phyloP scores from a whole-genome alignment of 2,888 invertebrate genomes.

The Eulithis testata region DNA sequence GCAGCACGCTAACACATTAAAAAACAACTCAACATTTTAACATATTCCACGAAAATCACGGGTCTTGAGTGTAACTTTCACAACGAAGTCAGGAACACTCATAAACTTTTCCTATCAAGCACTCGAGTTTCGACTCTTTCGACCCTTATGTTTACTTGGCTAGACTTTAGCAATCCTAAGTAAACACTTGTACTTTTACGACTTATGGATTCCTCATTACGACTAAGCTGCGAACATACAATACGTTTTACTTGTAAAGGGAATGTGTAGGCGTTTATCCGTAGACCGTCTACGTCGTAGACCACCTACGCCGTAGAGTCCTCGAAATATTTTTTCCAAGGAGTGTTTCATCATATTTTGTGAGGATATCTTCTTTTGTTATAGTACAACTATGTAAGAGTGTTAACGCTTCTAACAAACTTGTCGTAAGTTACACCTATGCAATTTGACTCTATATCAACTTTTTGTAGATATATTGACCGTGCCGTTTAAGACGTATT shows the following conservation, averaged over 20 bases:
- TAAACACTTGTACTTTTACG: constrained; percentile 48
- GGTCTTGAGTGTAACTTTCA: constrained; percentile 12
- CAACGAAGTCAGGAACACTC: constrained; percentile 28
- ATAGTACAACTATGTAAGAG: too few relatives aligned
- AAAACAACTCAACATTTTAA: constrained; percentile 10
- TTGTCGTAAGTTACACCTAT: too few relatives aligned
- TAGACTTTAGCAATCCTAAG: constrained; percentile 47
- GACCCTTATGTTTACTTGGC: constrained; percentile 33
- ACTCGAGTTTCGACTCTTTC: constrained; percentile 11
- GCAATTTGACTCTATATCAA: too few relatives aligned
- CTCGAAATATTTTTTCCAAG: too few relatives aligned
- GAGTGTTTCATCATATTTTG: too few relatives aligned
- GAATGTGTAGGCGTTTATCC: background rate
- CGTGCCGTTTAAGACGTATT: too few relatives aligned
- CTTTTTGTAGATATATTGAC: too few relatives aligned
- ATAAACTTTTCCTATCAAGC: constrained; percentile 36
- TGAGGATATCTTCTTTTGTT: too few relatives aligned
- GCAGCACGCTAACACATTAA: background rate
- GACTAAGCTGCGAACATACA: constrained; percentile 20
- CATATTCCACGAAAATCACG: constrained; percentile 4
- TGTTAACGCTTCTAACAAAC: too few relatives aligned
- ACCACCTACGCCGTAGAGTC: background rate
- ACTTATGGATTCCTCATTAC: constrained; percentile 48
- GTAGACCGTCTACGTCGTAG: background rate
- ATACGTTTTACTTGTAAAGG: constrained; percentile 1